phyloP scores from a whole-genome alignment of 2,888 invertebrate genomes.

The Cylindroiulus punctatus region DNA sequence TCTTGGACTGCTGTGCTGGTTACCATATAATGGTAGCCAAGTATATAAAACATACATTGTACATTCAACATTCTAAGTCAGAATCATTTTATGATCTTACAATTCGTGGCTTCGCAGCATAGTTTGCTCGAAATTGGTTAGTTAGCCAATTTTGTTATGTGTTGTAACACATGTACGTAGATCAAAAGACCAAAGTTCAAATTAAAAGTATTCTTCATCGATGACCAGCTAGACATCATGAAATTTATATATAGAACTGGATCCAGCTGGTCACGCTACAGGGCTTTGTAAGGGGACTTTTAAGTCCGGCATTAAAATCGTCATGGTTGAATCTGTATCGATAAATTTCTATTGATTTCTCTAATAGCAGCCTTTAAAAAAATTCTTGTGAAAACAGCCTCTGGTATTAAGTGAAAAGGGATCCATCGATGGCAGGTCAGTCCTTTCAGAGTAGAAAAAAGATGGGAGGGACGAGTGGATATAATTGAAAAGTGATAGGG shows the following conservation, averaged over 20 bases:
- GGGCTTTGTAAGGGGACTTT: neutral
- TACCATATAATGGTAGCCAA: neutral
- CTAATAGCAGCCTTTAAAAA: neutral
- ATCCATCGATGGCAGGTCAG: neutral
- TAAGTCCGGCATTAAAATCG: neutral
- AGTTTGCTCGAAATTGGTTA: neutral
- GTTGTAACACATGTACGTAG: no score
- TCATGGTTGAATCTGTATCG: constrained; percentile 26
- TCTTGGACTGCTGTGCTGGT: no score
- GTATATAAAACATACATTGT: neutral
- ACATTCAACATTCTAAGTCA: no score
- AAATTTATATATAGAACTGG: constrained; percentile 20
- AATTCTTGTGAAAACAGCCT: constrained; percentile 20
- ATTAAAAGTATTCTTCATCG: neutral
- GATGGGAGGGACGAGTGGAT: neutral
- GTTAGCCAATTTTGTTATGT: neutral
- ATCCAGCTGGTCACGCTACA: no score
- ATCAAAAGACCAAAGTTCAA: neutral
- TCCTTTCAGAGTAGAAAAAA: constrained; percentile 1
- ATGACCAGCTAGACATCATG: neutral
- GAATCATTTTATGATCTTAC: no score
- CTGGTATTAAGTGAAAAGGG: constrained; percentile 28
- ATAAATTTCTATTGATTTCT: constrained; percentile 31
- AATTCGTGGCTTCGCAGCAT: no score
- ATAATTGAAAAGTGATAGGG: constrained; percentile 27